Conservation (phyloP, 2,113 vertebrate genomes). For the Silurus glanis region DNA sequence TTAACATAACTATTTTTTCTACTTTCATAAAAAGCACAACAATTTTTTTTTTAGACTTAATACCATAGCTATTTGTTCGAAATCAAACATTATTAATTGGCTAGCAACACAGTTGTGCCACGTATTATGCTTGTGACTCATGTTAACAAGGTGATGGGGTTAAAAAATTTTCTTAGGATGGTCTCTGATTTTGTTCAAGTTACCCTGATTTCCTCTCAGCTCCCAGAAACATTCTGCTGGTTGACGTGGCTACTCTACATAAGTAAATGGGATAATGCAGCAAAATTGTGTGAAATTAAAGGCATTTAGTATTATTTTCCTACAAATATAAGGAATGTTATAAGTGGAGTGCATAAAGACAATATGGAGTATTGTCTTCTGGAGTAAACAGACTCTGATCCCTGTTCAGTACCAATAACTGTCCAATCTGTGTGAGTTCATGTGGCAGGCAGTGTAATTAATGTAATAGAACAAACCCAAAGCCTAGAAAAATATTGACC, state of each 20-base stretch:
- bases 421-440: conserved; percentile 25
- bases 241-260: background rate
- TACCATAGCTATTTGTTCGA: background rate
- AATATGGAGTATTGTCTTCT: conserved; percentile 8
- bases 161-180: background rate
- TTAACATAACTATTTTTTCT: background rate
- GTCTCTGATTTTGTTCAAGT: background rate
- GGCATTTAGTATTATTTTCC: background rate
- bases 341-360: background rate
- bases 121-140: background rate
- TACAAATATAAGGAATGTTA: background rate
- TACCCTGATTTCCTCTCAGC: background rate
- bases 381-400: background rate
- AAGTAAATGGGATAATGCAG: too few species aligned
- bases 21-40: conserved; percentile 5
- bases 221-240: background rate
- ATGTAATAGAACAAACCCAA: conserved; percentile 29
- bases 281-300: conserved; percentile 4
- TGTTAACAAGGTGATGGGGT: background rate
- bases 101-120: background rate
- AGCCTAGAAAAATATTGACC: conserved; percentile 15
- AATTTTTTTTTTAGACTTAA: background rate
- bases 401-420: background rate
- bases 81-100: conserved; percentile 9
- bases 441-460: background rate